Base-by-base conservation (phyloP, 1,140 invertebrate genomes). In the Drosophila oshimai region DNA sequence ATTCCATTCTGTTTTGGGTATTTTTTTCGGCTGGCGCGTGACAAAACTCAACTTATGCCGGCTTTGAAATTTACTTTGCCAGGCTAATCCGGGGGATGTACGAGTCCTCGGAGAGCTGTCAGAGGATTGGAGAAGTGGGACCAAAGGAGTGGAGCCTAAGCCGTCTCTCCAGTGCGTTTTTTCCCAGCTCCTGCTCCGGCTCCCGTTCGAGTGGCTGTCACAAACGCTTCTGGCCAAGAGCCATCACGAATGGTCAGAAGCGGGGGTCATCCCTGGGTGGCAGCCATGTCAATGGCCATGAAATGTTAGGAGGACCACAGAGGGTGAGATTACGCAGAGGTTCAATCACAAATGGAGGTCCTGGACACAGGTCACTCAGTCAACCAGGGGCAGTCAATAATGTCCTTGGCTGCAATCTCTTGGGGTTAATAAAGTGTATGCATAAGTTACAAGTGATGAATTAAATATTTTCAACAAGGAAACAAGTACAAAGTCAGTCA, bases 41-140 rank as follows among this genome's bases (percentile, higher is more conserved):
- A 86, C 75, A 86, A 86, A 86, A 86, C 67, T 75, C 80, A 80
- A 86, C 81, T 80, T 84, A 80, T 79, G 55, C 47, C 65, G 60
- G 65, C 71, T 73, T 73, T 65, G 55, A 64, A 72, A 75, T 79
- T 68, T 60, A 51, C 69, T 79, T 69, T 68, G 31, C 71, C 37
- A 0, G 24, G 80, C 80, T 86, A 80, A 86, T 80, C 80, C 34
- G 15, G 6, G 17, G 34, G 26, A 65, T 65, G 37, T 50, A 26
- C 34, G 33, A 13, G 36, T 51, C 34, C 47, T 41, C 10, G 10
- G 34, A 51, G 34, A 24, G 47, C 18, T 41, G 42, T 64, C 26
- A 45, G 28, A 3, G 33, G n/a, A 47, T 12, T 31, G 55, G 17
- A 13, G 37, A 7, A 22, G 12, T 18, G 4, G 7, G 9, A 13